Evolutionary conservation across 2,113 vertebrate genomes (phyloP).

Genomic region (Rhegmatorhina hoffmannsi): DNA sequence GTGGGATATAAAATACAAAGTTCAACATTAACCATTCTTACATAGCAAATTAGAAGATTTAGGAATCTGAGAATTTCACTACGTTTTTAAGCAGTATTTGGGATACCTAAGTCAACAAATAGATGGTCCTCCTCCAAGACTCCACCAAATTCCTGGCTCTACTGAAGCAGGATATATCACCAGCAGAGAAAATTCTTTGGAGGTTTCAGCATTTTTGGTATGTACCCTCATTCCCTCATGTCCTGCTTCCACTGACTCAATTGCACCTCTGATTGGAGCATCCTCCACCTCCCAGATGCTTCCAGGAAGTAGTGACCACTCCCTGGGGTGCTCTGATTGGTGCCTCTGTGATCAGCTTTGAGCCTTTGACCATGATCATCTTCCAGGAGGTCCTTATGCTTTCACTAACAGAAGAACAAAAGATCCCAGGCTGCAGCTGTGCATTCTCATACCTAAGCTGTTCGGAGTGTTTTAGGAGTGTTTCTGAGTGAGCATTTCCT

Average conservation of each 20-base stretch:
- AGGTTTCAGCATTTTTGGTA: not conserved
- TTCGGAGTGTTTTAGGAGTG: accelerated
- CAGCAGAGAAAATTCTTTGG: not conserved
- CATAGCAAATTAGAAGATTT: not conserved
- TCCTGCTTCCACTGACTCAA: not conserved
- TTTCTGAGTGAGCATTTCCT: not conserved
- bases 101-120: not conserved
- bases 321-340: not conserved
- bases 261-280: not conserved
- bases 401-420: not conserved
- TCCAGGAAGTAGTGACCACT: not conserved
- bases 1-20: not conserved
- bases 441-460: not conserved
- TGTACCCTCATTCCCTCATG: not conserved
- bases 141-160: not conserved
- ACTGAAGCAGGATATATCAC: not conserved
- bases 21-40: not conserved
- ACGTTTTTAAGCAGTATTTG: not conserved
- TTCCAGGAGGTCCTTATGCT: not conserved
- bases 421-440: not conserved
- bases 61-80: not conserved
- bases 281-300: too few species aligned
- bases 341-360: not conserved
- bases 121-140: not conserved
- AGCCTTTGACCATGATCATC: not conserved